Evolutionary conservation across 2,113 vertebrate species (phyloP), one percentile per base, ranked within the genome.

Genomic region (Nothobranchius furzeri): DNA sequence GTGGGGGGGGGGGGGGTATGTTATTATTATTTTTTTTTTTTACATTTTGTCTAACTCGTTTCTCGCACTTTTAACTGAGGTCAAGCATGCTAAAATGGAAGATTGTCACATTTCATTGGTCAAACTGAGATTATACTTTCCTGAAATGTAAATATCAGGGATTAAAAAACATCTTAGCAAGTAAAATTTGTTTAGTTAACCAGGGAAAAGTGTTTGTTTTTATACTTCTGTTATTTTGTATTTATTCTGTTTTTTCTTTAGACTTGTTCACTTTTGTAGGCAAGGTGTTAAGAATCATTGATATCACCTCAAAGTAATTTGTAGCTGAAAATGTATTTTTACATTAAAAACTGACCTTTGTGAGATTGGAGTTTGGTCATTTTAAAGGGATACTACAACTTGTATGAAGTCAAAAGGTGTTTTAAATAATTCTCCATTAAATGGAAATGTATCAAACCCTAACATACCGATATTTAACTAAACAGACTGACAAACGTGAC

Each of bases 31-130:
- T 49, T 10, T 45, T 46, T 45, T 30, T 30, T 30, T 30, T 30
- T 30, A 12, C 4, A 49, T 30, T 36, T 66, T 54, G 43, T 20
- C 43, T 59, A 45, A 43, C 59, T 25, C 36, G 66, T 25, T 77
- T 65, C 7, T 65, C 45, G 82, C 83, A 90, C 87, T 85, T 87
- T 88, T 60, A 81, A 52, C 70, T 62, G 79, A 70, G 68, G 71
- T 73, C 43, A 43, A 17, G 9, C 30, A 50, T 57, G 48, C 40
- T 45, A 49, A 56, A 25, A 12, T 56, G 63, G 25, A 62, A 50
- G 20, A n/a, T 35, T 70, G 49, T 74, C 69, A 68, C 35, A 51
- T 48, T 40, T 55, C 11, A 46, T 60, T 50, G 43, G 53, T 60
- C 42, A 53, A 50, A 51, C 37, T 60, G 72, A 84, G 76, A 82